These are phyloP conservation scores for Cranoglanis bouderius DNA, from an alignment of 2,113 vertebrate species.

Conservation along the genomic window DNA sequence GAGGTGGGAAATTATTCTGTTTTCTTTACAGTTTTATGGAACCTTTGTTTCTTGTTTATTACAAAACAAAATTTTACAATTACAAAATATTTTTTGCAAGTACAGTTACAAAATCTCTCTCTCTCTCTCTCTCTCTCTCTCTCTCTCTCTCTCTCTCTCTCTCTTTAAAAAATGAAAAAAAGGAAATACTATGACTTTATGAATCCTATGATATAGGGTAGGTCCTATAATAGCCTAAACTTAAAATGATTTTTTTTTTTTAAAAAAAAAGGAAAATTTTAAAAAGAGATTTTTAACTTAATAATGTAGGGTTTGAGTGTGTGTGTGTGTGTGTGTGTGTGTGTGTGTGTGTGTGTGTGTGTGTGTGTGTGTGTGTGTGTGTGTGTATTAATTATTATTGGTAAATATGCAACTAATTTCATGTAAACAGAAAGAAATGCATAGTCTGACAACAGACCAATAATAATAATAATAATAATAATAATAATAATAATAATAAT, in stretches of 20 bases:
- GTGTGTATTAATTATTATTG: not conserved
- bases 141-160: conserved; percentile 22
- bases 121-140: conserved; percentile 4
- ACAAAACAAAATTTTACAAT: too few species aligned
- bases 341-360: too few species aligned
- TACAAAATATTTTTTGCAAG: too few species aligned
- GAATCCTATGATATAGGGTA: not conserved
- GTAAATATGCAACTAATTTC: not conserved
- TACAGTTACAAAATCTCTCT: not conserved
- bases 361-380: not conserved
- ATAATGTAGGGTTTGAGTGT: not conserved
- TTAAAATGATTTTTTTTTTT: not conserved
- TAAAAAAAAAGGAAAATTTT: not conserved
- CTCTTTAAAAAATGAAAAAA: not conserved
- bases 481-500: conserved; percentile 1
- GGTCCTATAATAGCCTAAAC: not conserved
- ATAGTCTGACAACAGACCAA: not conserved
- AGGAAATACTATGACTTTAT: not conserved
- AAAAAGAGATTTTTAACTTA: not conserved
- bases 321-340: too few species aligned
- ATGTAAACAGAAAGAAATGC: too few species aligned
- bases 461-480: not conserved
- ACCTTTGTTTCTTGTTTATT: not conserved
- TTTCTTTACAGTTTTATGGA: not conserved
- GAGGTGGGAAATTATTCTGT: not conserved